A percentile compares a stretch with the other conserved stretches of the same genome.
phyloP scores from a whole-genome alignment of 2,113 vertebrate species.

The Euleptes europaea region DNA sequence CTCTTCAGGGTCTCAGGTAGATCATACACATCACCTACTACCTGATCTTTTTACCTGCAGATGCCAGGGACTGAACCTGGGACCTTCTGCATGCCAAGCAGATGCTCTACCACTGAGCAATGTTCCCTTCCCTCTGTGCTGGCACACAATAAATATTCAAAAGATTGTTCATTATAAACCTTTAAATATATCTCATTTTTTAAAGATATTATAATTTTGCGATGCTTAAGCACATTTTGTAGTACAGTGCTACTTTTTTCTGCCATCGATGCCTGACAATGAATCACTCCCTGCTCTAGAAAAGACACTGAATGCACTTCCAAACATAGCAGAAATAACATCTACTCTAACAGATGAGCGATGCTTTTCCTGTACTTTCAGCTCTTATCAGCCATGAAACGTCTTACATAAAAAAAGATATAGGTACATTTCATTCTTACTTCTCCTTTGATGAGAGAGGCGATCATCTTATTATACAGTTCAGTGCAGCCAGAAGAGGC shows the following conservation, averaged over 20 bases:
- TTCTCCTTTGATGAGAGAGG: constrained; percentile 53
- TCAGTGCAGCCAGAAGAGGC: constrained; percentile 68
- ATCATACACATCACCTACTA: too few species aligned
- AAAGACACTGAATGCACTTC: constrained; percentile 38
- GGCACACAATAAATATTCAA: neutral
- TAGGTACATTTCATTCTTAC: constrained; percentile 59
- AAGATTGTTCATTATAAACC: neutral
- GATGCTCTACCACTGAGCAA: too few species aligned
- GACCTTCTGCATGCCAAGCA: too few species aligned
- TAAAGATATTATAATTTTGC: neutral
- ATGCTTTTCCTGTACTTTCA: constrained; percentile 48
- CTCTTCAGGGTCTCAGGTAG: too few species aligned
- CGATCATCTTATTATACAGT: constrained; percentile 65
- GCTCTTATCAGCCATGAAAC: constrained; percentile 59
- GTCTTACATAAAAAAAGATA: constrained; percentile 47
- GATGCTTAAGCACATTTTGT: constrained; percentile 1
- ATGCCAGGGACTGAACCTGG: too few species aligned
- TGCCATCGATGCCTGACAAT: constrained; percentile 33
- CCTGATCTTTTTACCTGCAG: too few species aligned
- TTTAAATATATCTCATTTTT: neutral
- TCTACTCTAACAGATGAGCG: constrained; percentile 43
- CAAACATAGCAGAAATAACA: constrained; percentile 13
- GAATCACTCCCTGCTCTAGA: constrained; percentile 14
- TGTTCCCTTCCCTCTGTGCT: neutral
- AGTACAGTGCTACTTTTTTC: neutral